A percentile compares a stretch with the other conserved stretches of the same genome.
phyloP scores from a whole-genome alignment of 2,113 vertebrate genomes.

The Geothlypis trichas region DNA sequence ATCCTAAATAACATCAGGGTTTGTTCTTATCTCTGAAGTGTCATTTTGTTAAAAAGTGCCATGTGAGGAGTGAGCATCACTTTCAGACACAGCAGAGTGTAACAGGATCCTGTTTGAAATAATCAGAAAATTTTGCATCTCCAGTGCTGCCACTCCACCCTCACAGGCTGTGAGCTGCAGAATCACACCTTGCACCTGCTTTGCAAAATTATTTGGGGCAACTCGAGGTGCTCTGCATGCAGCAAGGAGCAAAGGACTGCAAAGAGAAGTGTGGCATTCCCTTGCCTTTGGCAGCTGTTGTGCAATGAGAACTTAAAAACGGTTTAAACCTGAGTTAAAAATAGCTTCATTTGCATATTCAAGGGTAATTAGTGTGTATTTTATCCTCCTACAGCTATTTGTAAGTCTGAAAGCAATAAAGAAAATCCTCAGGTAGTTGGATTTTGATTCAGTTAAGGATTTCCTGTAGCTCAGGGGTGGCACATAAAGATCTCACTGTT shows the following conservation, averaged over 20 bases:
- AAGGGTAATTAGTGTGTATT: not conserved
- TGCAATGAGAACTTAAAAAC: not conserved
- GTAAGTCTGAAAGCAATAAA: not conserved
- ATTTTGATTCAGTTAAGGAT: not conserved
- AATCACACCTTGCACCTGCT: not conserved
- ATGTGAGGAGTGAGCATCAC: not conserved
- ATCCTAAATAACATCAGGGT: fast-evolving
- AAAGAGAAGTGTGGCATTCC: fast-evolving
- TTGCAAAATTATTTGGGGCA: not conserved
- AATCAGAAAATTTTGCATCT: not conserved
- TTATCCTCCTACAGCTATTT: not conserved
- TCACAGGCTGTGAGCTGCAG: fast-evolving
- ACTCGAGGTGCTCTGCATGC: not conserved
- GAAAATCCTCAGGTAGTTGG: not conserved
- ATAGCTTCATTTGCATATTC: not conserved
- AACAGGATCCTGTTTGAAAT: not conserved
- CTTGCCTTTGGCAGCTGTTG: not conserved
- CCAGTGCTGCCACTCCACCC: not conserved
- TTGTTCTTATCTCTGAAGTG: not conserved
- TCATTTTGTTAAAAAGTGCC: not conserved
- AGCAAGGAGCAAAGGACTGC: not conserved
- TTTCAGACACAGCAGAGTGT: not conserved
- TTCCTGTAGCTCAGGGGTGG: not conserved
- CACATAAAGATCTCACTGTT: not conserved
- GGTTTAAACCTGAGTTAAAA: not conserved